Conservation (phyloP, 1,140 invertebrate species). For the Leptopilina boulardi region DNA sequence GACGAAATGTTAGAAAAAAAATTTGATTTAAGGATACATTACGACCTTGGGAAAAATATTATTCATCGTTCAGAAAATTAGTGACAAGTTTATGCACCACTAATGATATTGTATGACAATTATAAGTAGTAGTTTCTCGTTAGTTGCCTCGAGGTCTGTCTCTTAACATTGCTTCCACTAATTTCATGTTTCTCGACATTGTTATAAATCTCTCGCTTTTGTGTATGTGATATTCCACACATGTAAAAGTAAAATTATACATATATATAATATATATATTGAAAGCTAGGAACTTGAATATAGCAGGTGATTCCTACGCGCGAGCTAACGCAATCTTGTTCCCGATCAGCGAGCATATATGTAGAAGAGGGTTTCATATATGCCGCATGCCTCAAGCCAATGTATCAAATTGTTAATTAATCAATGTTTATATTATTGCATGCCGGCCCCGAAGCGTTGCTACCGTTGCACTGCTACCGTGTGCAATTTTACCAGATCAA, state of each 20-base stretch:
- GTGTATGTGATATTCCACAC: background rate
- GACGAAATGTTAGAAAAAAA: too few species aligned
- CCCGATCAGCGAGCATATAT: conserved; percentile 43
- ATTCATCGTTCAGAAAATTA: background rate
- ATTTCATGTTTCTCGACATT: conserved; percentile 33
- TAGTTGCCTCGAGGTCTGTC: conserved; percentile 8
- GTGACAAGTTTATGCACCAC: conserved; percentile 27
- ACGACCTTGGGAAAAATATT: background rate
- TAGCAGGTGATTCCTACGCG: conserved; percentile 51
- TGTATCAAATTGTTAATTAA: conserved; percentile 70
- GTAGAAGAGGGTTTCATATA: conserved; percentile 57
- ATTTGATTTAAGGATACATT: background rate
- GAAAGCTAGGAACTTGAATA: conserved; percentile 37
- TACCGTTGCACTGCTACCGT: conserved; percentile 45
- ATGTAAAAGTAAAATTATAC: background rate
- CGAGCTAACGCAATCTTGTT: conserved; percentile 55
- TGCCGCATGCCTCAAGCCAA: conserved; percentile 57
- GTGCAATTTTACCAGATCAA: conserved; percentile 3
- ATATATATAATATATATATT: background rate
- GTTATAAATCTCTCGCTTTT: conserved; percentile 12
- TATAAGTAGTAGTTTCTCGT: conserved; percentile 19
- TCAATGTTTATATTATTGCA: conserved; percentile 71
- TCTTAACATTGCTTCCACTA: conserved; percentile 18
- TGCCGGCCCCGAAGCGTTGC: conserved; percentile 50
- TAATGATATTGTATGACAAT: conserved; percentile 32